phyloP scores from a whole-genome alignment of 2,888 invertebrate genomes.

The Pteria penguin region DNA sequence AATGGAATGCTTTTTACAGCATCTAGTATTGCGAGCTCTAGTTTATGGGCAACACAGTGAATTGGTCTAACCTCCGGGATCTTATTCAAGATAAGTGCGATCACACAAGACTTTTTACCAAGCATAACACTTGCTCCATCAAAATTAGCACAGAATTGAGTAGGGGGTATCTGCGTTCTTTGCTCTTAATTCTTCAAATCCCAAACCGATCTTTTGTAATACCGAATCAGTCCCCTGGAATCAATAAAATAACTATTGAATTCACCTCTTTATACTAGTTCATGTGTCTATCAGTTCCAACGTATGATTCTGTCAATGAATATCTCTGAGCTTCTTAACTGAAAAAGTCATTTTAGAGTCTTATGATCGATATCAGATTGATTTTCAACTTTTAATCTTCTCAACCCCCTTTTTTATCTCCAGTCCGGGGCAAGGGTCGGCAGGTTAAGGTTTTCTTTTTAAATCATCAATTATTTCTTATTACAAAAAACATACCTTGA shows the following conservation, averaged over 20 bases:
- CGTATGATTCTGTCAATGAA: no score
- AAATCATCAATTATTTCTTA: no score
- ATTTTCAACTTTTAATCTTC: no score
- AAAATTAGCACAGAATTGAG: slow-evolving; percentile 38
- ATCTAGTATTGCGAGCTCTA: slow-evolving; percentile 35
- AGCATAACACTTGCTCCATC: slow-evolving; percentile 43
- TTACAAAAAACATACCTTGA: not conserved
- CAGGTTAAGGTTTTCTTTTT: no score
- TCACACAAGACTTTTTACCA: slow-evolving; percentile 26
- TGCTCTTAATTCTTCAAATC: slow-evolving; percentile 19
- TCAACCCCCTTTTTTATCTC: no score
- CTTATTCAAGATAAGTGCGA: slow-evolving; percentile 17
- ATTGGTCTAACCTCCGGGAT: slow-evolving; percentile 20
- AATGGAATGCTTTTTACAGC: slow-evolving; percentile 21
- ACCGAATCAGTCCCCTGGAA: slow-evolving; percentile 15
- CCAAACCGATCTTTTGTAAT: slow-evolving; percentile 2
- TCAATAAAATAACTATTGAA: not conserved
- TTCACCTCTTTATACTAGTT: no score
- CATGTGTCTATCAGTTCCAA: no score
- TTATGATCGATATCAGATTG: no score
- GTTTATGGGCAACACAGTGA: slow-evolving; percentile 38
- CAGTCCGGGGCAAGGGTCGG: no score
- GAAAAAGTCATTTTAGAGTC: no score
- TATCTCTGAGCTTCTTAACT: no score
- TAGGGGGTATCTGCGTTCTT: slow-evolving; percentile 3